These are phyloP conservation scores for Sinotaia quadrata DNA, from an alignment of 2,888 invertebrate genomes.

Conservation along the genomic window DNA sequence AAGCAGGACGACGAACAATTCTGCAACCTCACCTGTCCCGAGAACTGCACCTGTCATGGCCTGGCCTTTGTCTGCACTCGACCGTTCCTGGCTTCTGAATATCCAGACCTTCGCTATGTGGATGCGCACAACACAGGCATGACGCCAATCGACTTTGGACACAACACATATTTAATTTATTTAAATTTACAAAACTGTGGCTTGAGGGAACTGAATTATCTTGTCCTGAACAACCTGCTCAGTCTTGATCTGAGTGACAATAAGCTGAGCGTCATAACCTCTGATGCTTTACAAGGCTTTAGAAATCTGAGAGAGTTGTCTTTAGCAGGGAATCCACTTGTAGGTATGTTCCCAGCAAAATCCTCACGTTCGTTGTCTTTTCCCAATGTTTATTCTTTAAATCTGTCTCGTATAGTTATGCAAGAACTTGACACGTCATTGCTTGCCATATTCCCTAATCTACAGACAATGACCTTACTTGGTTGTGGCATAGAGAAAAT, in stretches of 20 bases:
- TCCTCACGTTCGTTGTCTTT: neutral
- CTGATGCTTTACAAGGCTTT: neutral
- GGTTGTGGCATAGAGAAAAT: neutral
- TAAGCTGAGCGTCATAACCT: neutral
- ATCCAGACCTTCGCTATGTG: too few species aligned
- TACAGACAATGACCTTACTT: conserved; percentile 1
- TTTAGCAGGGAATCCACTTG: conserved; percentile 4
- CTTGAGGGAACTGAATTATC: neutral
- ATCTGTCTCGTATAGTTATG: conserved; percentile 4
- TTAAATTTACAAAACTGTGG: neutral
- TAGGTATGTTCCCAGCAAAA: neutral
- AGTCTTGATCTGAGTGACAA: conserved; percentile 28
- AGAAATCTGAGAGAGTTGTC: neutral
- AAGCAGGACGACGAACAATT: conserved; percentile 40
- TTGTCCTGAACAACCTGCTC: conserved; percentile 9
- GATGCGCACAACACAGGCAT: neutral
- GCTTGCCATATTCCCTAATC: neutral
- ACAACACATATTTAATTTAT: neutral
- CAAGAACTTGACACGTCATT: neutral
- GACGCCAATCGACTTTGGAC: neutral
- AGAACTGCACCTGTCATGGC: too few species aligned
- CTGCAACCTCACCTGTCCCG: conserved; percentile 25
- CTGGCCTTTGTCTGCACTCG: too few species aligned
- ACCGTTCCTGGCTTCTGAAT: neutral
- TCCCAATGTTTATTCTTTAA: neutral